phyloP scores from a whole-genome alignment of 1,140 invertebrate genomes.

The Drosophila prosaltans region DNA sequence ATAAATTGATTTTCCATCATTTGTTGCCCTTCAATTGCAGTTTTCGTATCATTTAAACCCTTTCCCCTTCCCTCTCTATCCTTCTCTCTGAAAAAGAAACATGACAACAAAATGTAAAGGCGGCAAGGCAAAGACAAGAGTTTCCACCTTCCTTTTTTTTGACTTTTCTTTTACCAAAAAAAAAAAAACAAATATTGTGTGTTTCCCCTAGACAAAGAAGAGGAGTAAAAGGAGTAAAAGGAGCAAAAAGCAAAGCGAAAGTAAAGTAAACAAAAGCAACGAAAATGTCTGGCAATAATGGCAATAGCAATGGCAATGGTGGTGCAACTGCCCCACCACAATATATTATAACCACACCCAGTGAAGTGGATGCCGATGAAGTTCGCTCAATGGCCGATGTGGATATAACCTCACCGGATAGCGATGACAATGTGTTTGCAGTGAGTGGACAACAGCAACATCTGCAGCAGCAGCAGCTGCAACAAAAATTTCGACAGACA shows the following conservation, averaged over 20 bases:
- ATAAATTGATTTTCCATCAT: too few species aligned
- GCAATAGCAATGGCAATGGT: constrained; percentile 23
- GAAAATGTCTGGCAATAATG: constrained; percentile 38
- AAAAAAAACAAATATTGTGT: neutral
- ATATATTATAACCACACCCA: constrained; percentile 81
- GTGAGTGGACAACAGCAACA: constrained; percentile 20
- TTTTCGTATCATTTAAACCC: too few species aligned
- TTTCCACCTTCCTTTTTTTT: neutral
- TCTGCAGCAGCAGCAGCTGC: constrained; percentile 32
- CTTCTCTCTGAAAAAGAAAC: too few species aligned
- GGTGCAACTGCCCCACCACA: constrained; percentile 61
- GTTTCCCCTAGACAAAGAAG: neutral
- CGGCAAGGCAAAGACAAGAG: neutral
- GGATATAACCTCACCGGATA: constrained; percentile 55
- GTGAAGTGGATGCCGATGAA: constrained; percentile 78
- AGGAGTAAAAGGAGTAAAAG: neutral
- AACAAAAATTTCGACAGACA: constrained; percentile 38
- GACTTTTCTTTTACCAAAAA: neutral
- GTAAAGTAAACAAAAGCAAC: constrained; percentile 1
- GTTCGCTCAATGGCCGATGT: constrained; percentile 66
- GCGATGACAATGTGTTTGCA: constrained; percentile 46
- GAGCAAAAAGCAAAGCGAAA: too few species aligned
- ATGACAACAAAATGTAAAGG: neutral
- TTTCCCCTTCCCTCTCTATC: too few species aligned
- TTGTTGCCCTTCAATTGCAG: too few species aligned